phyloP scores from a whole-genome alignment of 1,140 invertebrate genomes.

The Drosophila miranda region DNA sequence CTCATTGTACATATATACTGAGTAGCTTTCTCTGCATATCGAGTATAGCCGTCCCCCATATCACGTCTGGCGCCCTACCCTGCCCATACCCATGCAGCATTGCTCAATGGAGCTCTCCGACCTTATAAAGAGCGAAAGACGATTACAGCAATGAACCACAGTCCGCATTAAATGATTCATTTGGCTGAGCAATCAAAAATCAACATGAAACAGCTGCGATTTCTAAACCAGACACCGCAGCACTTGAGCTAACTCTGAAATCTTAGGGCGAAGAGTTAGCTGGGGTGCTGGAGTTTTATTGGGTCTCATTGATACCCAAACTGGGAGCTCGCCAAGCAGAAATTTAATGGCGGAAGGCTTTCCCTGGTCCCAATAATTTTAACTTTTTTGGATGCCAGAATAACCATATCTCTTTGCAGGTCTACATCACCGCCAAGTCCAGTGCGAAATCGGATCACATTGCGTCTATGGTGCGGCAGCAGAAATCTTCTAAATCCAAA shows the following conservation, averaged over 20 bases:
- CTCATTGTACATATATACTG: constrained; percentile 1
- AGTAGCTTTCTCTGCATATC: constrained; percentile 10
- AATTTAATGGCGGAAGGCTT: constrained; percentile 3
- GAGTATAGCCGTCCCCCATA: constrained; percentile 5
- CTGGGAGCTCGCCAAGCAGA: constrained; percentile 22
- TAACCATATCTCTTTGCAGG: constrained; percentile 20
- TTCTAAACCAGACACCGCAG: constrained; percentile 20
- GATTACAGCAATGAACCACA: constrained; percentile 10
- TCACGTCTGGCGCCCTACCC: constrained; percentile 31
- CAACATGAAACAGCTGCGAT: constrained; percentile 13
- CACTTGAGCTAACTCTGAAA: constrained; percentile 18
- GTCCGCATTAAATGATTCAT: constrained; percentile 23
- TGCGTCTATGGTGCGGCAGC: constrained; percentile 57
- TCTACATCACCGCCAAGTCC: constrained; percentile 52
- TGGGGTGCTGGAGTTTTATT: constrained; percentile 19
- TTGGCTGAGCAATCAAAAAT: constrained; percentile 17
- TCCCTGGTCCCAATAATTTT: constrained; percentile 16
- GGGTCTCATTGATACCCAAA: constrained; percentile 20
- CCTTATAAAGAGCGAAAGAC: constrained; percentile 35
- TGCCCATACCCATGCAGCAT: constrained; percentile 23
- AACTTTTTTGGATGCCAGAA: too few relatives aligned
- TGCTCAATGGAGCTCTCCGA: constrained; percentile 41
- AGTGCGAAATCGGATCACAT: constrained; percentile 68
- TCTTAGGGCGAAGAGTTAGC: constrained; percentile 12
- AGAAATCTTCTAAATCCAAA: constrained; percentile 33